These are phyloP conservation scores for Phaenicophaeus curvirostris DNA, from an alignment of 2,797 vertebrate genomes.

Conservation along the genomic window DNA sequence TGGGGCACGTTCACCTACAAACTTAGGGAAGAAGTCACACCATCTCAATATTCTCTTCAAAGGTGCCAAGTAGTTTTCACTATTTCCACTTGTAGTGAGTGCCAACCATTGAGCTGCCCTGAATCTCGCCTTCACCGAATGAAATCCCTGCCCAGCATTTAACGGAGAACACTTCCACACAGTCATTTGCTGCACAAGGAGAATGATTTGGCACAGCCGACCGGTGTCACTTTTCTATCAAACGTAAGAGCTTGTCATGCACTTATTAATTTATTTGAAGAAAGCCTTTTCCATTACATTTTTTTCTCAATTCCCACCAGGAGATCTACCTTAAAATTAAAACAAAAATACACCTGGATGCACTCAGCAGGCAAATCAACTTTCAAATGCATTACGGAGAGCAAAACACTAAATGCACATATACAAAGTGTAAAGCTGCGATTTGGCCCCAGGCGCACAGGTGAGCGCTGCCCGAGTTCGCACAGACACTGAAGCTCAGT, in stretches of 20 bases:
- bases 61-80: neutral
- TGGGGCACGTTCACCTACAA: neutral
- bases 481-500: neutral
- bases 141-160: neutral
- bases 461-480: neutral
- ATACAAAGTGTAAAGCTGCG: neutral
- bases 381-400: neutral
- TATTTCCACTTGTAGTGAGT: neutral
- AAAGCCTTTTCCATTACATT: too few species aligned
- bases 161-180: neutral
- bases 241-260: too few species aligned
- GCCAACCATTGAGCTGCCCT: neutral
- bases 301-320: neutral
- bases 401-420: neutral
- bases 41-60: neutral
- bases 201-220: neutral
- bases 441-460: neutral
- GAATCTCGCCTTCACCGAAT: neutral
- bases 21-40: neutral
- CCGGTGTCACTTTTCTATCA: too few species aligned
- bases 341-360: neutral
- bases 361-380: neutral
- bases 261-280: too few species aligned
- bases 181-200: neutral
- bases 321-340: neutral